Percentiles rank a stretch among this genome's conserved stretches.
These are phyloP conservation scores for Engraulis encrasicolus DNA, from an alignment of 2,113 vertebrate genomes.

Conservation along the genomic window DNA sequence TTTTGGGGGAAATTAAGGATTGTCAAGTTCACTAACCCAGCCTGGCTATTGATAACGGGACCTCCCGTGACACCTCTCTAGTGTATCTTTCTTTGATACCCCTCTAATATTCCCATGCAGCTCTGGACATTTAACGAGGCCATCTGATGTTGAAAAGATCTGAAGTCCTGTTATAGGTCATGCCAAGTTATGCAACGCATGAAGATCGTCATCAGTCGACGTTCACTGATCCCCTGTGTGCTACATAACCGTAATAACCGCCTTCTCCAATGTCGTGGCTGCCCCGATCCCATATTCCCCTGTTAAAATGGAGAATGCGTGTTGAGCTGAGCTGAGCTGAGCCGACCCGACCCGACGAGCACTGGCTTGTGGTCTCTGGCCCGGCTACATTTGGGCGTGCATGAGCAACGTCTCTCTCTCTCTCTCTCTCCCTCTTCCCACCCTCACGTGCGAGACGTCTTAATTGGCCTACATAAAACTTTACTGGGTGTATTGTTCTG, in stretches of 20 bases:
- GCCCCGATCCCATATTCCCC: background rate
- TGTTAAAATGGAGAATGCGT: background rate
- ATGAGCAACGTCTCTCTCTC: background rate
- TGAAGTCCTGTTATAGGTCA: background rate
- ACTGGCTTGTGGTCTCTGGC: background rate
- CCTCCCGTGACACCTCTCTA: background rate
- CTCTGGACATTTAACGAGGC: background rate
- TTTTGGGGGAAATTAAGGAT: too few species aligned
- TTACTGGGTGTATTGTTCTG: constrained; percentile 15
- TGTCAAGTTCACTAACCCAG: too few species aligned
- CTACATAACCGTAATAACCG: background rate
- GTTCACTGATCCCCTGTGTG: background rate
- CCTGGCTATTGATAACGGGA: too few species aligned
- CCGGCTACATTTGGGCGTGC: constrained; percentile 6
- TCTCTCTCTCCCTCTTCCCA: background rate
- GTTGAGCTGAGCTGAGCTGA: too few species aligned
- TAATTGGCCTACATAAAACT: constrained; percentile 15
- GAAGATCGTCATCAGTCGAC: background rate
- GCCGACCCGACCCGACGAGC: background rate
- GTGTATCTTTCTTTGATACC: background rate
- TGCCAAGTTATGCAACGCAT: background rate
- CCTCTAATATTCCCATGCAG: background rate
- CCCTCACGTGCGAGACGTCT: background rate
- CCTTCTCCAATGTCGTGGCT: background rate
- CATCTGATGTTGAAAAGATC: background rate